Conservation (phyloP, 2,888 invertebrate genomes). For the Melikaiella ostensackeni region DNA sequence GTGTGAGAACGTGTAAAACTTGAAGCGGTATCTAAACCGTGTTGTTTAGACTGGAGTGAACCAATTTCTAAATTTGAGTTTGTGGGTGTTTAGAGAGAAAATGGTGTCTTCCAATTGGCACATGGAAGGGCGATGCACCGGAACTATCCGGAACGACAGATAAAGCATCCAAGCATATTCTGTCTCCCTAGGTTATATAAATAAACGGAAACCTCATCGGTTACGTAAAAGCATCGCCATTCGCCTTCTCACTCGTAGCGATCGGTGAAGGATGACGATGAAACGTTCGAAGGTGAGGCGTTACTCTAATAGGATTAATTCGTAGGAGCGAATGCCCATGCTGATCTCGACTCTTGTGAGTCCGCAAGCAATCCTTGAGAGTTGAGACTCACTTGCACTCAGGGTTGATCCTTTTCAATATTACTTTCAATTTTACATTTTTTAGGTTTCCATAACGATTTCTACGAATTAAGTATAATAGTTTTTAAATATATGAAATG, state of each 20-base stretch:
- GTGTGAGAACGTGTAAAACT: background rate
- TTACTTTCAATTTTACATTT: background rate
- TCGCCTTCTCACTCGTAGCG: slow-evolving; percentile 43
- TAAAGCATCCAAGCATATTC: slow-evolving; percentile 25
- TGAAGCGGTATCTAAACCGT: background rate
- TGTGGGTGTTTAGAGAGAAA: slow-evolving; percentile 2
- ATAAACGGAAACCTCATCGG: slow-evolving; percentile 42
- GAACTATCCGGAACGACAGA: slow-evolving; percentile 19
- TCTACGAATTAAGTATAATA: background rate
- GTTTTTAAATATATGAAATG: background rate
- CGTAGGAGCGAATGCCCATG: slow-evolving; percentile 26
- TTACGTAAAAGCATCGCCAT: slow-evolving; percentile 48
- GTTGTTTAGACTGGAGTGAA: background rate
- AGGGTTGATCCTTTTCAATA: background rate
- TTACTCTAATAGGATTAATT: slow-evolving; percentile 55
- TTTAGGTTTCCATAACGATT: background rate
- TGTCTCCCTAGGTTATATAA: slow-evolving; percentile 45
- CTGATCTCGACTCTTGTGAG: slow-evolving; percentile 34
- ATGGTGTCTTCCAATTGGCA: slow-evolving; percentile 7
- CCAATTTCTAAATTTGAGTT: slow-evolving; percentile 5
- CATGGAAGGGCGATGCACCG: slow-evolving; percentile 9
- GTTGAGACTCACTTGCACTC: background rate
- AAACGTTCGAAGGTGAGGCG: slow-evolving; percentile 57
- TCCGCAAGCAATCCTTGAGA: slow-evolving; percentile 33
- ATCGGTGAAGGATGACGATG: slow-evolving; percentile 48